A percentile compares a stretch with the other conserved stretches of the same genome.
These are phyloP conservation scores for Molorchus minor DNA, from an alignment of 2,888 invertebrate species.

Conservation along the genomic window DNA sequence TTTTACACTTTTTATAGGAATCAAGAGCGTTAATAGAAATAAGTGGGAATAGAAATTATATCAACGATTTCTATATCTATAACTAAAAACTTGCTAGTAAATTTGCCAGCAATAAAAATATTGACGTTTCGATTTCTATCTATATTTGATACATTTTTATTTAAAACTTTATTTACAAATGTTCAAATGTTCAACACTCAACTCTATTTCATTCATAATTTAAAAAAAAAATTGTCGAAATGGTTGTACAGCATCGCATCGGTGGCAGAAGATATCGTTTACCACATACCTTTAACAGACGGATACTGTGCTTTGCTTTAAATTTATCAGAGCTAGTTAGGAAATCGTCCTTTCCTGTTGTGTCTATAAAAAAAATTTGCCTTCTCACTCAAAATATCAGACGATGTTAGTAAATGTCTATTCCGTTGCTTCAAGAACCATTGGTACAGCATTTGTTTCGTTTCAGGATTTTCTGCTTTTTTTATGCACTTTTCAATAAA, in stretches of 20 bases:
- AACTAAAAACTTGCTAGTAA: too few relatives aligned
- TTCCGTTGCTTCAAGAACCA: slow-evolving; percentile 36
- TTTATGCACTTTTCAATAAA: slow-evolving; percentile 26
- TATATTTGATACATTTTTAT: too few relatives aligned
- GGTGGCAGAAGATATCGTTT: slow-evolving; percentile 39
- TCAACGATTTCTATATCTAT: too few relatives aligned
- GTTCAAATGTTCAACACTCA: slow-evolving; percentile 30
- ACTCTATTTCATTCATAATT: slow-evolving; percentile 28
- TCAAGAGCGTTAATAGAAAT: too few relatives aligned
- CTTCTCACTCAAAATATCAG: slow-evolving; percentile 36
- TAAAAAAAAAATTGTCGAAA: slow-evolving; percentile 26
- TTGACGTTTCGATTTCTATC: too few relatives aligned
- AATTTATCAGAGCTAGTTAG: slow-evolving; percentile 41
- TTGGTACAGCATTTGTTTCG: slow-evolving; percentile 31
- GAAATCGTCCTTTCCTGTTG: slow-evolving; percentile 34
- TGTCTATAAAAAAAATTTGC: slow-evolving; percentile 37
- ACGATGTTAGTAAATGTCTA: slow-evolving; percentile 32
- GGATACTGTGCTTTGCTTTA: slow-evolving; percentile 38
- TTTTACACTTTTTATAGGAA: too few relatives aligned
- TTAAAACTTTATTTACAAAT: too few relatives aligned
- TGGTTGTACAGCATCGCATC: slow-evolving; percentile 30
- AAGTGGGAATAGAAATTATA: too few relatives aligned
- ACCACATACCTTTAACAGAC: slow-evolving; percentile 37
- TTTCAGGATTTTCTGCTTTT: slow-evolving; percentile 32
- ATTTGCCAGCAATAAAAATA: too few relatives aligned